Evolutionary conservation across 2,888 invertebrate genomes (phyloP).

Genomic region (Junonia oenone): DNA sequence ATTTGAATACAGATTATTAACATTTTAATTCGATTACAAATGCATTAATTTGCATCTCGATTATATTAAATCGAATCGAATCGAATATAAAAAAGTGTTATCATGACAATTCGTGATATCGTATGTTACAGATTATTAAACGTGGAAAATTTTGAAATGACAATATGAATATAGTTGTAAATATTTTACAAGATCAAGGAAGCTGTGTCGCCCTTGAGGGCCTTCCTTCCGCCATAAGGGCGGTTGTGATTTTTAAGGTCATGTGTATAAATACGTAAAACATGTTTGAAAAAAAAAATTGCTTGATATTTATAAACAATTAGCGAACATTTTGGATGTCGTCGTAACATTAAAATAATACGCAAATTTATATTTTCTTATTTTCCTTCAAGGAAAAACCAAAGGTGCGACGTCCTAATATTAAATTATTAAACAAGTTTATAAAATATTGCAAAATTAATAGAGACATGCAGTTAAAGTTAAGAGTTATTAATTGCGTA

Average conservation of each 20-base stretch:
- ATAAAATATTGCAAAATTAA: not conserved
- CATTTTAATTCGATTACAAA: not conserved
- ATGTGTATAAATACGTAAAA: not conserved
- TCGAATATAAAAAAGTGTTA: no score
- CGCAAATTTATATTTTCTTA: not conserved
- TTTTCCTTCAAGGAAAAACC: not conserved
- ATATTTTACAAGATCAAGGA: slow-evolving; percentile 22
- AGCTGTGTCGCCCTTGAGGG: slow-evolving; percentile 24
- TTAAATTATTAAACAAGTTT: not conserved
- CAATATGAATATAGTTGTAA: not conserved
- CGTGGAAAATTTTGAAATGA: slow-evolving; percentile 3
- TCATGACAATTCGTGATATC: no score
- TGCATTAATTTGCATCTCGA: no score
- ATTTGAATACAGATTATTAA: not conserved
- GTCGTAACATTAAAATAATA: not conserved
- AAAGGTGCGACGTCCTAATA: not conserved
- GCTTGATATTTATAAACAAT: not conserved
- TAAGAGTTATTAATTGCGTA: not conserved
- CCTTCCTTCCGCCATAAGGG: slow-evolving; percentile 15
- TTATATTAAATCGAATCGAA: no score
- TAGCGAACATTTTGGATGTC: no score
- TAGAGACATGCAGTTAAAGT: not conserved
- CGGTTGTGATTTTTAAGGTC: not conserved
- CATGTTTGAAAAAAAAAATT: not conserved
- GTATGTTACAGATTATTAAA: not conserved